A percentile compares a stretch with the other conserved stretches of the same genome.
These are phyloP conservation scores for Arctocebus calabarensis DNA, from an alignment of 2,797 vertebrate species.

Conservation along the genomic window DNA sequence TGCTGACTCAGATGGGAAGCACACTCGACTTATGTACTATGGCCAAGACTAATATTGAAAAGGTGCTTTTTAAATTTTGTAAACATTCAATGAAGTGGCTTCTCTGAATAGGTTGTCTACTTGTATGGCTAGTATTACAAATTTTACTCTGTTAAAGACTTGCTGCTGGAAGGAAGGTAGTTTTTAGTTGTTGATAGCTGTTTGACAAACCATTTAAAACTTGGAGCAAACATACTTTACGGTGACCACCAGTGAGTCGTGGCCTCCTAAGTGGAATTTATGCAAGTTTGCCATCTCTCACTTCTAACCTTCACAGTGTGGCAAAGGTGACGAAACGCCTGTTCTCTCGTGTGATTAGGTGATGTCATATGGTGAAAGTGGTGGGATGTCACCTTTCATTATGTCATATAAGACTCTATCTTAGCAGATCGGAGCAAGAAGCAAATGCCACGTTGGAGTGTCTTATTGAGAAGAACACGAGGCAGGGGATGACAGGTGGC, in stretches of 20 bases:
- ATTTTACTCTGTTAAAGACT: constrained; percentile 12
- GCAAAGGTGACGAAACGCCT: neutral
- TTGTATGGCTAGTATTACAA: constrained; percentile 9
- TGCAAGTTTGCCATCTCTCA: neutral
- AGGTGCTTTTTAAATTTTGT: constrained; percentile 19
- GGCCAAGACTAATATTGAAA: constrained; percentile 1
- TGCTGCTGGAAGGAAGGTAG: neutral
- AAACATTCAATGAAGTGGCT: constrained; percentile 13
- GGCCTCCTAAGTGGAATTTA: neutral
- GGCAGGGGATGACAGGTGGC: neutral
- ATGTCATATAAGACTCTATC: neutral
- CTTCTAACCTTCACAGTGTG: neutral
- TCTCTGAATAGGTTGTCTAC: neutral
- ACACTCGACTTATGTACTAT: neutral
- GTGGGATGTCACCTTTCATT: neutral
- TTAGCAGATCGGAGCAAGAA: neutral
- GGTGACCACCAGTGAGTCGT: neutral
- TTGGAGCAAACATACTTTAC: neutral
- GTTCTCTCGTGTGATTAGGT: neutral
- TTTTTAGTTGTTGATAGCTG: neutral
- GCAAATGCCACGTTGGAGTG: neutral
- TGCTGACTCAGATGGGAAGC: neutral
- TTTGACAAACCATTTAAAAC: neutral
- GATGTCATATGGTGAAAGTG: neutral
- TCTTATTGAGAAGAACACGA: neutral